Base-by-base conservation (phyloP, 1,140 invertebrate species). In the Philotrypesis tridentata region DNA sequence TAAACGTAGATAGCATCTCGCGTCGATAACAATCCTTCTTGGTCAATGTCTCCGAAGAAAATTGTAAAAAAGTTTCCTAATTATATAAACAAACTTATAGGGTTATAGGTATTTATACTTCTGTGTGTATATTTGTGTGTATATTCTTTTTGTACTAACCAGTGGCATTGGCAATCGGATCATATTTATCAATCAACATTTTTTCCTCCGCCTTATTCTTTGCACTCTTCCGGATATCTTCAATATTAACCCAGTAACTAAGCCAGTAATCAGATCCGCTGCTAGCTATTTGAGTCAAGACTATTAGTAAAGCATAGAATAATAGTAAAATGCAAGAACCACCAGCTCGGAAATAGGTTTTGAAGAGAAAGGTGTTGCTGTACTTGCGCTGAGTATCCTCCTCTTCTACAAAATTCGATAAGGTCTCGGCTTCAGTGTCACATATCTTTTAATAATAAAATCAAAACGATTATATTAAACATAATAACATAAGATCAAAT, bases 211-310 rank as follows among this genome's bases (percentile, higher is more conserved):
- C 12, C 12, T 17, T 14, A 17, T 60, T 60, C 55, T 60, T 60
- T 14, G 2, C 8, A 5, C 9, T 77, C 1, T 9, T 21, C 7
- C 92, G 82, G 8, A 90, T 90, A 5, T 87, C 83, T 82, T 93
- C 93, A 37, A 92, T 79, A 48, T 92, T 92, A 0, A 93, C 93
- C 97, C 96, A 97, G 80, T 93, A 95, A 82, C 95, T 95, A 0
- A 97, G 91, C 94, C 96, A 97, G 87, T 94, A 97, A 87, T 98
- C 96, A 7, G 94, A 93, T 0, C 94, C 93, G 81, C 95, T 96
- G 43, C 94, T 95, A 0, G 93, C 89, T 0, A 93, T 89, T 91
- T 97, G 96, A 0, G 96, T 94, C 0, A 96, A 21, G 1, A 96
- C 21, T 85, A 95, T 93, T 0, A 94, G 79, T 0, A 94, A 63